phyloP scores from a whole-genome alignment of 2,888 invertebrate species.

The Poecilobothrus nobilitatus region DNA sequence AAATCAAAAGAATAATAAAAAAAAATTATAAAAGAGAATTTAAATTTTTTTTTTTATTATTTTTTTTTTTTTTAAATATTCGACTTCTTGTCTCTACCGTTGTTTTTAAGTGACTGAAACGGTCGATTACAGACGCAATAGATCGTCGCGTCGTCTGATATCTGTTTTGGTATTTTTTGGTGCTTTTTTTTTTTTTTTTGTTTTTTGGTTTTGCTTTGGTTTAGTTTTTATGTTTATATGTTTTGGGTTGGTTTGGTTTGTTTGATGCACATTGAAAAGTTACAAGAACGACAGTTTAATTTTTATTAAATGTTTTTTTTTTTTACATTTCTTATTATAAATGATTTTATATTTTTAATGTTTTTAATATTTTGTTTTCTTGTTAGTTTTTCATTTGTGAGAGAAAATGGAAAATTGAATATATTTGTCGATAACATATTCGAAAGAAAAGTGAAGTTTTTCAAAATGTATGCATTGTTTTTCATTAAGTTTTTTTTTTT shows the following conservation, averaged over 20 bases:
- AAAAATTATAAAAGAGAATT: no score
- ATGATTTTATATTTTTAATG: neutral
- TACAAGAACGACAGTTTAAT: no score
- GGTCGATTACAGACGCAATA: slow-evolving; percentile 6
- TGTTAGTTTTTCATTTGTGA: neutral
- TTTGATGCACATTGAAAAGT: no score
- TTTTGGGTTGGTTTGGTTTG: no score
- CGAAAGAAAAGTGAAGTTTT: slow-evolving; percentile 1
- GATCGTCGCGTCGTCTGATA: slow-evolving; percentile 1
- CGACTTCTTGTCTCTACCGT: slow-evolving; percentile 8
- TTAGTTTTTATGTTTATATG: neutral
- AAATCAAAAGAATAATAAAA: no score
- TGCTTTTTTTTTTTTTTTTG: neutral
- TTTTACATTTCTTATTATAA: neutral
- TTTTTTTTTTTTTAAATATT: neutral
- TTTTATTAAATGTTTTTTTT: neutral
- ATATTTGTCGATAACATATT: neutral
- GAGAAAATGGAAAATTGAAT: neutral
- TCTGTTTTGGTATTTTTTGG: neutral
- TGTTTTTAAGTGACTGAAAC: slow-evolving; percentile 8
- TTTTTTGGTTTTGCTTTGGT: neutral
- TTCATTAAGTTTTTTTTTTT: no score
- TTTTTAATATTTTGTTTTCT: neutral
- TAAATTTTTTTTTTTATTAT: no score
- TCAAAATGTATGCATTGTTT: no score